Conservation (phyloP, 2,113 vertebrate genomes). For the Mastomys coucha region DNA sequence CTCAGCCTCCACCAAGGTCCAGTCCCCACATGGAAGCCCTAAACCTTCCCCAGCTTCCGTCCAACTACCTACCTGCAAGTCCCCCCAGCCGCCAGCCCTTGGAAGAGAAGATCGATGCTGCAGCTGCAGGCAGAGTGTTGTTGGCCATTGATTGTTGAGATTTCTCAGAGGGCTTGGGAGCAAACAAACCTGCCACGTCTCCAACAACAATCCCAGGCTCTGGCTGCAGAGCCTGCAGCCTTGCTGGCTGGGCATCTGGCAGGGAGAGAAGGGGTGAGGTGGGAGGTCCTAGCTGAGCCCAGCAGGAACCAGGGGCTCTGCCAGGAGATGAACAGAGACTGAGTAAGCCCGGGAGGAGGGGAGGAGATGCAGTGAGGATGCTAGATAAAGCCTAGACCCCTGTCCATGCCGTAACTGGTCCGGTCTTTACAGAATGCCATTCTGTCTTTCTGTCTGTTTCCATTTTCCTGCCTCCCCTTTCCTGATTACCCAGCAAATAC, state of each 20-base stretch:
- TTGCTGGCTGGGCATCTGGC: slow-evolving; percentile 55
- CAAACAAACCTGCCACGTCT: slow-evolving; percentile 81
- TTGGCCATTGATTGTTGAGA: slow-evolving; percentile 83
- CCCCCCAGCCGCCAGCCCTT: not conserved
- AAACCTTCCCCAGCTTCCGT: slow-evolving; percentile 42
- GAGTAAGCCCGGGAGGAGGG: not conserved
- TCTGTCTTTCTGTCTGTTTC: slow-evolving; percentile 31
- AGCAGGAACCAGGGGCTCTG: slow-evolving; percentile 41
- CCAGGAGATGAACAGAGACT: slow-evolving; percentile 47
- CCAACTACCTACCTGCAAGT: slow-evolving; percentile 61
- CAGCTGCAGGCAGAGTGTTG: slow-evolving; percentile 72
- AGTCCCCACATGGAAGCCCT: not conserved
- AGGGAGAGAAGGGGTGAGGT: not conserved
- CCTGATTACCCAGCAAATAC: not conserved
- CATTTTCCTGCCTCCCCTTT: not conserved
- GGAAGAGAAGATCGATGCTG: slow-evolving; percentile 67
- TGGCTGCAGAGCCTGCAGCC: slow-evolving; percentile 59
- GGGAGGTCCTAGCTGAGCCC: slow-evolving; percentile 16
- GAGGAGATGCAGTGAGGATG: not conserved
- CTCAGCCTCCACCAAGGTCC: not conserved
- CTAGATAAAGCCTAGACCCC: not conserved
- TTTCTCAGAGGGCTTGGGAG: slow-evolving; percentile 72
- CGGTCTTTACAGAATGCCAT: not conserved
- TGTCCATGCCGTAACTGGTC: not conserved
- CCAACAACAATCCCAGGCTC: slow-evolving; percentile 73